Conservation (phyloP, 1,140 invertebrate species). For the Formica exsecta region DNA sequence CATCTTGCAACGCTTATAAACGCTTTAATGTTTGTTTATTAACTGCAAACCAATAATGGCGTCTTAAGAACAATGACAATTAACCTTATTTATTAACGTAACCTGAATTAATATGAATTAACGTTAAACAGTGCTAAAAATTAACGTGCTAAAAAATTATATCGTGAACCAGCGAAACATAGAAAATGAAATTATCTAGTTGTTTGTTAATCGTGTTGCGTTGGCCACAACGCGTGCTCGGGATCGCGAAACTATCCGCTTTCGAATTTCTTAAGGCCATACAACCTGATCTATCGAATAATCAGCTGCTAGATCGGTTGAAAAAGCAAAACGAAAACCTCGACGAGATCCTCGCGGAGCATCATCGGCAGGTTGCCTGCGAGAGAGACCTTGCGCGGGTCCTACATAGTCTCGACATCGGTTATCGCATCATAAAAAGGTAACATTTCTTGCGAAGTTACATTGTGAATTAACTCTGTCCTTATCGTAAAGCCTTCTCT, state of each 20-base stretch:
- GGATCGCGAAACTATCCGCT: conserved; percentile 52
- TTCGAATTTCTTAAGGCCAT: conserved; percentile 45
- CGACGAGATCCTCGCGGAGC: conserved; percentile 55
- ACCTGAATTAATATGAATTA: conserved; percentile 23
- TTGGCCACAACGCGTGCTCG: conserved; percentile 50
- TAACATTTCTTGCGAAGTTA: conserved; percentile 45
- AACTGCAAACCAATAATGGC: background rate
- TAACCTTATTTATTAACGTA: conserved; percentile 23
- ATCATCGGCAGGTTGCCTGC: conserved; percentile 60
- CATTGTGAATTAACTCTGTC: conserved; percentile 43
- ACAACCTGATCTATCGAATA: conserved; percentile 34
- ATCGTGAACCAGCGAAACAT: background rate
- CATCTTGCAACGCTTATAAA: background rate
- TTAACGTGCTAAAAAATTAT: conserved; percentile 12
- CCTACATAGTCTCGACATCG: conserved; percentile 62
- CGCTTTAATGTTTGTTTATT: background rate
- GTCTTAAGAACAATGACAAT: conserved; percentile 27
- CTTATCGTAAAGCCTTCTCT: conserved; percentile 11
- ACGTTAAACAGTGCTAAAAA: background rate
- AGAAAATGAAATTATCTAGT: conserved; percentile 43
- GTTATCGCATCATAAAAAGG: conserved; percentile 69
- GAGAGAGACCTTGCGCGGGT: conserved; percentile 57
- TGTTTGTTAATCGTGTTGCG: conserved; percentile 7
- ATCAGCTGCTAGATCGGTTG: conserved; percentile 49
- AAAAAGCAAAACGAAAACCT: conserved; percentile 22